Percentiles rank a stretch among this genome's conserved stretches.
These are phyloP conservation scores for Spilarctia lutea DNA, from an alignment of 2,888 invertebrate genomes.

Conservation along the genomic window DNA sequence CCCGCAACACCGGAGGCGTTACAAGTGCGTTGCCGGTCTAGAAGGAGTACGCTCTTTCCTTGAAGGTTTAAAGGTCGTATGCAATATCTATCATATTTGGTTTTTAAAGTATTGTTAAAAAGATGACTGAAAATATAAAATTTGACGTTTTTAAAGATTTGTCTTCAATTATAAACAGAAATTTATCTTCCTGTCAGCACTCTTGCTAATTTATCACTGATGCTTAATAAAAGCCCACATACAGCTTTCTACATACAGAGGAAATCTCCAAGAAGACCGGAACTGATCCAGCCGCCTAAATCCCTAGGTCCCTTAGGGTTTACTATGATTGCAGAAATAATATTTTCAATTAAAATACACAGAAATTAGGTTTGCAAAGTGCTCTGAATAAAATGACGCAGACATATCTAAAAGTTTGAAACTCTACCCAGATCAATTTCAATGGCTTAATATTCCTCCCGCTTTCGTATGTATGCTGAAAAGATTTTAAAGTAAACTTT, in stretches of 20 bases:
- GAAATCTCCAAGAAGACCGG: neutral
- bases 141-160: no score
- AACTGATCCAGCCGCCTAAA: neutral
- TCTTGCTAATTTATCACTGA: no score
- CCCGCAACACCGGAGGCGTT: no score
- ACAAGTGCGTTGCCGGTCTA: no score
- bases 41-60: no score
- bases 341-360: neutral
- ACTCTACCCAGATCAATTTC: conserved; percentile 44
- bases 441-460: conserved; percentile 42
- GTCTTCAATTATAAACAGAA: no score
- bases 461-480: conserved; percentile 45
- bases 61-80: no score
- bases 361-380: neutral
- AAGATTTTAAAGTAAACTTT: conserved; percentile 40
- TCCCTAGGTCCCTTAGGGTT: neutral
- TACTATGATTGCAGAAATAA: neutral
- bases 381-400: conserved; percentile 11
- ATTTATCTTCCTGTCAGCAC: no score
- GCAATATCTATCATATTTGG: no score
- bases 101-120: no score
- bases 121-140: no score
- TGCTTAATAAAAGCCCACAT: no score
- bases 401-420: conserved; percentile 30
- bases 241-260: neutral